These are phyloP conservation scores for Myripristis jacobus DNA, from an alignment of 2,797 vertebrate genomes.

Conservation along the genomic window DNA sequence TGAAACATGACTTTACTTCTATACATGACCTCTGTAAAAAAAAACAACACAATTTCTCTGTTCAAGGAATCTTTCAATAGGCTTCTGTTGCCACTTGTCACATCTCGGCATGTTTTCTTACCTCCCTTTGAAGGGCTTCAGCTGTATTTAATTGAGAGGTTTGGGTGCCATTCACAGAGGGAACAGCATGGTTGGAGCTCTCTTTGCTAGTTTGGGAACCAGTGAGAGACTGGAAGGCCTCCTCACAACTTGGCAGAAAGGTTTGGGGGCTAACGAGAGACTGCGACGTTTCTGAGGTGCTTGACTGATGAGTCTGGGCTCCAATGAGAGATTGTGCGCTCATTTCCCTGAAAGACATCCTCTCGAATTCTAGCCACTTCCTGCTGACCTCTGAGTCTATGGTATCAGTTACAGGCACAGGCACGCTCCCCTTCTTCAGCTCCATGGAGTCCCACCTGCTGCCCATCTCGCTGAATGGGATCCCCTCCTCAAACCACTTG, in stretches of 20 bases:
- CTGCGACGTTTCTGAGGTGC: constrained; percentile 52
- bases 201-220: constrained; percentile 28
- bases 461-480: constrained; percentile 69
- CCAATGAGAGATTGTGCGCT: constrained; percentile 83
- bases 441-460: constrained; percentile 84
- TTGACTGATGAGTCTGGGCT: constrained; percentile 64
- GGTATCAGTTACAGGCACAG: constrained; percentile 72
- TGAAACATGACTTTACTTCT: not conserved
- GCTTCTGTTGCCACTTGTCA: not conserved
- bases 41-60: not conserved
- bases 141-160: constrained; percentile 64
- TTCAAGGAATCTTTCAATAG: too few relatives aligned
- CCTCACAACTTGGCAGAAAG: constrained; percentile 39
- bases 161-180: constrained; percentile 60
- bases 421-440: constrained; percentile 78
- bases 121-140: constrained; percentile 89
- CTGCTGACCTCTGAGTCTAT: constrained; percentile 89
- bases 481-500: constrained; percentile 86
- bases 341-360: constrained; percentile 85
- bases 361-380: constrained; percentile 94
- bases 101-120: constrained; percentile 61
- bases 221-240: constrained; percentile 26
- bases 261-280: constrained; percentile 32
- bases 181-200: constrained; percentile 19
- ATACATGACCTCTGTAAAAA: too few relatives aligned